Percentiles rank a stretch among this genome's conserved stretches.
phyloP scores from a whole-genome alignment of 64 coral and sea anemone species.

The Cladopsammia gracilis region DNA sequence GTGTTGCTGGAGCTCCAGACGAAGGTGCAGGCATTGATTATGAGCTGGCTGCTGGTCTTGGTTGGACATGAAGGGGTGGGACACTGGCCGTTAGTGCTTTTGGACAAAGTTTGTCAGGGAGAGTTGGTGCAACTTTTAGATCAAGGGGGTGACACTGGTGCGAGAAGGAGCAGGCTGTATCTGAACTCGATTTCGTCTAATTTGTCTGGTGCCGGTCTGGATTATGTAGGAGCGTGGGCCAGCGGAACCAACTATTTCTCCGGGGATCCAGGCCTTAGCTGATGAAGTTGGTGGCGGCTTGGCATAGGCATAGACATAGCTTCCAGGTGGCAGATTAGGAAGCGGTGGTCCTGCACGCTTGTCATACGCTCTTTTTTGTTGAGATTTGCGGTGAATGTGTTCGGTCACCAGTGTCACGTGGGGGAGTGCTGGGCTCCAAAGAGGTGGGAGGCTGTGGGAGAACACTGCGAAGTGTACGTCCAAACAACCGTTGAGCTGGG shows the following conservation, averaged over 20 bases:
- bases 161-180: no score
- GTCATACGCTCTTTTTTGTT: slow-evolving; percentile 74
- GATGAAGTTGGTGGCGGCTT: slow-evolving; percentile 54
- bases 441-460: slow-evolving; percentile 2
- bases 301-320: slow-evolving; percentile 68
- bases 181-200: slow-evolving; percentile 27
- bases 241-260: slow-evolving; percentile 50
- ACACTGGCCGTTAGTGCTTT: no score
- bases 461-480: slow-evolving; percentile 40
- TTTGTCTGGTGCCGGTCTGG: slow-evolving; percentile 2
- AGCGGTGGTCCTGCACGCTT: slow-evolving; percentile 60
- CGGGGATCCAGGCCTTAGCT: slow-evolving; percentile 73
- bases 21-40: no score
- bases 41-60: no score
- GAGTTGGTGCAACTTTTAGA: no score
- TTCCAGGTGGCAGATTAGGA: slow-evolving; percentile 48
- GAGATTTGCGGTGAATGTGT: slow-evolving; percentile 21
- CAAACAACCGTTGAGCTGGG: slow-evolving; percentile 57
- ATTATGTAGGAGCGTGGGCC: slow-evolving; percentile 76
- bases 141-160: no score
- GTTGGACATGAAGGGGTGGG: no score
- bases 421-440: slow-evolving; percentile 18
- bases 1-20: no score
- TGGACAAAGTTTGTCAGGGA: no score
- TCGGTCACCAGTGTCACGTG: slow-evolving; percentile 33